Base-by-base conservation (phyloP, 2,888 invertebrate species). In the Anodontia alba region DNA sequence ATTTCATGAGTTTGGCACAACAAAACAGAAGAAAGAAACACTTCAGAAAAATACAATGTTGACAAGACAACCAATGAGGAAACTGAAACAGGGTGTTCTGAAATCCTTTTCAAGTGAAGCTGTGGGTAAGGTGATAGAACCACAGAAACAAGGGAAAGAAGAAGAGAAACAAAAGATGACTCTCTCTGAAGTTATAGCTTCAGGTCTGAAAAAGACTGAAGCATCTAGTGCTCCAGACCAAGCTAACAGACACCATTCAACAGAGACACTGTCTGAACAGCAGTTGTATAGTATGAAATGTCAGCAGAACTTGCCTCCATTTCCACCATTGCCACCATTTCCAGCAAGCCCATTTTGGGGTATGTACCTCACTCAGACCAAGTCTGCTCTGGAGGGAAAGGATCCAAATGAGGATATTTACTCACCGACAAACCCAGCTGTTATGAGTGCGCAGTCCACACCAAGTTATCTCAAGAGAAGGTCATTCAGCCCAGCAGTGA, bases 321-420 rank as follows among this genome's bases (percentile, higher is more conserved):
- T 23, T 31, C 79, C 83, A 31, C 79, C 79, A 8, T 38, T 86
- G 26, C 81, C 86, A 29, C 86, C 83, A 31, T 80, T 80, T 38
- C 81, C 81, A 12, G 73, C 66, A 46, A 86, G 86, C 69, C 83
- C 83, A 23, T 86, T 85, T 33, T 86, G 86, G 86, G 49, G 78
- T 20, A 83, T 83, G 83, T 81, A 83, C 38, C 33, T 78, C 17
- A 49, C 79, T 2, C 46, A 38, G 2, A 67, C 38, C 15, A 68
- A 42, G 26, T 80, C 83, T 2, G 76, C 81, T 12, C 51, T 81
- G 17, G 46, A 49, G 26, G 75, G 66, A 15, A 51, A 74, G 31
- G 54, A 62, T 69, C 51, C 46, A 36, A 43, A 49, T 23, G 38
- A 71, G 36, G 26, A 73, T 10, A 15, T 54, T 33, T 69, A 69